These are phyloP conservation scores for Cepphus grylle DNA, from an alignment of 2,113 vertebrate genomes.

Conservation along the genomic window DNA sequence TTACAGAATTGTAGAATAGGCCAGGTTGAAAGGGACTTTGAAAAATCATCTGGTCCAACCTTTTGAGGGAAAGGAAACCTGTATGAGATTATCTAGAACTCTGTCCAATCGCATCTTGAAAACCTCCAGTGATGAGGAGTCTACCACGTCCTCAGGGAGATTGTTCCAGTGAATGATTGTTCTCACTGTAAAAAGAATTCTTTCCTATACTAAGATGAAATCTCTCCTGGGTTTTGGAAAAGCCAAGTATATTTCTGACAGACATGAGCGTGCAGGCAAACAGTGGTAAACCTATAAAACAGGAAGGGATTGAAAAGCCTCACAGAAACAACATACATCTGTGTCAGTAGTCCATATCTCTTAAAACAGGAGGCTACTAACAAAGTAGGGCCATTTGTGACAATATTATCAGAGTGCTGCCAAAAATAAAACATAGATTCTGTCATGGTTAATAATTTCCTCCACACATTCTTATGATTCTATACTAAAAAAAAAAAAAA, in stretches of 20 bases:
- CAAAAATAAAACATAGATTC: neutral
- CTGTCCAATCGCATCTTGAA: neutral
- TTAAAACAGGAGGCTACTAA: neutral
- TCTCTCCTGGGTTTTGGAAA: neutral
- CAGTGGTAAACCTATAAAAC: neutral
- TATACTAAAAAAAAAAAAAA: neutral
- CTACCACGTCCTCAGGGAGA: fast-evolving
- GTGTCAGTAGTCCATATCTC: neutral
- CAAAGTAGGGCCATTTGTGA: neutral
- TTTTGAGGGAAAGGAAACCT: neutral
- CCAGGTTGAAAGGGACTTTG: neutral
- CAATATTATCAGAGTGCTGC: neutral
- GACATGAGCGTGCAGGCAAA: neutral
- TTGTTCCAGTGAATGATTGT: neutral
- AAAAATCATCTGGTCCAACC: neutral
- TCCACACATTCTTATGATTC: neutral
- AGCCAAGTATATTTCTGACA: neutral
- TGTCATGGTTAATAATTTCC: neutral
- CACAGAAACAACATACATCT: neutral
- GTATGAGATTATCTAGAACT: neutral
- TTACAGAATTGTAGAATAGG: neutral
- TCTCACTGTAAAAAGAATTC: neutral
- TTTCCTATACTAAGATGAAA: neutral
- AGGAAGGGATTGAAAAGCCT: neutral
- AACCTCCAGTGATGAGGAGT: neutral